Percentiles rank a stretch among this genome's conserved stretches.
phyloP scores from a whole-genome alignment of 2,888 invertebrate species.

The Himalopsyche anomala region DNA sequence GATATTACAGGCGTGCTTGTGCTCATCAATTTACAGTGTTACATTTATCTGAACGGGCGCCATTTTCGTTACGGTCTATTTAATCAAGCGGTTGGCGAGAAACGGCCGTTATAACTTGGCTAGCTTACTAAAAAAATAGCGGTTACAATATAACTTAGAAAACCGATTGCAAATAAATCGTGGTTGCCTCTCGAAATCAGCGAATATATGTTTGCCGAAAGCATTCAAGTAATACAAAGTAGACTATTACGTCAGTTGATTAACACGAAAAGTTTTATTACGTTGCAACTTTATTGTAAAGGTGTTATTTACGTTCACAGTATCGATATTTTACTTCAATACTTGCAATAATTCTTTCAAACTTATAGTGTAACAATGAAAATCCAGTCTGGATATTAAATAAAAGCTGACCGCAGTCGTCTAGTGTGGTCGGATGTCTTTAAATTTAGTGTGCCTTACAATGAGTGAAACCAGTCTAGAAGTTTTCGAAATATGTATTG shows the following conservation, averaged over 20 bases:
- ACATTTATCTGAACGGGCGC: conserved; percentile 2
- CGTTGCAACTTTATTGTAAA: too few species aligned
- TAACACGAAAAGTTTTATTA: conserved; percentile 3
- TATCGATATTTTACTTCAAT: too few species aligned
- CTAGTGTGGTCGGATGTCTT: too few species aligned
- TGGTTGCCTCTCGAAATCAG: neutral
- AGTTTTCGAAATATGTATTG: too few species aligned
- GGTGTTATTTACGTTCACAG: too few species aligned
- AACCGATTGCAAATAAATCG: conserved; percentile 14
- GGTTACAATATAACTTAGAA: neutral
- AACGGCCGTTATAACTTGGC: conserved; percentile 39
- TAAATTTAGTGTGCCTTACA: too few species aligned
- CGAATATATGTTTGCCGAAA: conserved; percentile 9
- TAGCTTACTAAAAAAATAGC: conserved; percentile 12
- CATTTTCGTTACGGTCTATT: conserved; percentile 31
- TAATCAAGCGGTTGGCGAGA: conserved; percentile 7
- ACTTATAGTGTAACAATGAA: too few species aligned
- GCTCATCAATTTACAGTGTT: conserved; percentile 18
- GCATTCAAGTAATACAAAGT: conserved; percentile 1
- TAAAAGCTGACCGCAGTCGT: too few species aligned
- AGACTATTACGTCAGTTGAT: conserved; percentile 5
- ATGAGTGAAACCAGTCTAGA: too few species aligned
- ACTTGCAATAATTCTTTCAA: too few species aligned
- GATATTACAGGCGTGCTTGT: conserved; percentile 20
- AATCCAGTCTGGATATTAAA: too few species aligned